Evolutionary conservation across 2,888 invertebrate species (phyloP).

Genomic region (Lithodes maja): DNA sequence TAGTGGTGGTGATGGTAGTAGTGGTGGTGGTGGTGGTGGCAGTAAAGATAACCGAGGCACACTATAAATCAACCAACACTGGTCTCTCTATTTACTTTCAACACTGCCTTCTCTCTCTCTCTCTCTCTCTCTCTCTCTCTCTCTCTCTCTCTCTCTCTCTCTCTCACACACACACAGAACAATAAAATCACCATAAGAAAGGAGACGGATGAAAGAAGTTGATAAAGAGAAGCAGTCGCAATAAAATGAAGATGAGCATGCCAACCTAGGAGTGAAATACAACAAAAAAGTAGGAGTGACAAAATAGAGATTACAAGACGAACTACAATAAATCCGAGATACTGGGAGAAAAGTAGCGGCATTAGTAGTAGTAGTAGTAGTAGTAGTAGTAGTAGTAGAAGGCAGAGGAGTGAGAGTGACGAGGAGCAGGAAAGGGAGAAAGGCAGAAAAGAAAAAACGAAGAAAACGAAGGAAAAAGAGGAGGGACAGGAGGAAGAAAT

Average conservation of each 20-base stretch:
- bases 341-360: too few species aligned
- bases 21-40: not conserved
- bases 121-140: not conserved
- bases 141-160: not conserved
- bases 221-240: not conserved
- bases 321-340: too few species aligned
- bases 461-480: not conserved
- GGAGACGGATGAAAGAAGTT: not conserved
- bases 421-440: not conserved
- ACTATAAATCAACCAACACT: conserved; percentile 1
- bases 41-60: not conserved
- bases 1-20: not conserved
- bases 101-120: not conserved
- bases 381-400: not conserved
- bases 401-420: too few species aligned
- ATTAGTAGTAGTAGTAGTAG: too few species aligned
- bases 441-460: not conserved
- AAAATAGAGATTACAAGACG: too few species aligned
- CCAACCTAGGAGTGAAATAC: too few species aligned
- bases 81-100: not conserved
- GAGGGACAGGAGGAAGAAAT: not conserved
- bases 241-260: too few species aligned
- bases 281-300: too few species aligned
- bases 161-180: not conserved
- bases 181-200: not conserved